These are phyloP conservation scores for Himantopus leucocephalus DNA, from an alignment of 2,113 vertebrate species.

Conservation along the genomic window DNA sequence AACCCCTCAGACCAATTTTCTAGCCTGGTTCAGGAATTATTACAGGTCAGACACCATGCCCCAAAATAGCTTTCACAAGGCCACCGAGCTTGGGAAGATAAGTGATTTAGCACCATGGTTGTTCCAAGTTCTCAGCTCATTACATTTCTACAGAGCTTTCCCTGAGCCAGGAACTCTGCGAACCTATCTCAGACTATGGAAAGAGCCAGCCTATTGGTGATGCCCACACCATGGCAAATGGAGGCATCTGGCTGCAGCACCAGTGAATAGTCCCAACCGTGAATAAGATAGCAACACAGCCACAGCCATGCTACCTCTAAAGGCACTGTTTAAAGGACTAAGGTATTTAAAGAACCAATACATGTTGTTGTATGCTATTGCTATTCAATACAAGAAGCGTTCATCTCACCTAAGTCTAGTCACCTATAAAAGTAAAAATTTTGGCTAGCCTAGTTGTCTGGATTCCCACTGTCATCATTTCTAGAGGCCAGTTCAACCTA, in stretches of 20 bases:
- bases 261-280: neutral
- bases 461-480: neutral
- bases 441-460: neutral
- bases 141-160: neutral
- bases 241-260: neutral
- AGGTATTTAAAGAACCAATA: neutral
- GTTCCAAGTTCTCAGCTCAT: neutral
- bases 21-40: neutral
- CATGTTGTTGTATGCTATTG: neutral
- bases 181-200: neutral
- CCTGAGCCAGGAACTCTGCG: neutral
- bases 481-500: neutral
- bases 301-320: neutral
- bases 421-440: neutral
- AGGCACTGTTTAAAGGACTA: neutral
- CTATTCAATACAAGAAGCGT: neutral
- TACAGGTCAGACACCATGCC: neutral
- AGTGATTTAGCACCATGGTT: neutral
- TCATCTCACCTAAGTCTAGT: neutral
- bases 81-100: neutral
- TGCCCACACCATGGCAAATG: neutral
- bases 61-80: neutral
- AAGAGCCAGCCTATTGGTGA: neutral
- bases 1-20: neutral
- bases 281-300: neutral